Conservation (phyloP, 2,797 vertebrate genomes). For the Pseudomugil tenellus region DNA sequence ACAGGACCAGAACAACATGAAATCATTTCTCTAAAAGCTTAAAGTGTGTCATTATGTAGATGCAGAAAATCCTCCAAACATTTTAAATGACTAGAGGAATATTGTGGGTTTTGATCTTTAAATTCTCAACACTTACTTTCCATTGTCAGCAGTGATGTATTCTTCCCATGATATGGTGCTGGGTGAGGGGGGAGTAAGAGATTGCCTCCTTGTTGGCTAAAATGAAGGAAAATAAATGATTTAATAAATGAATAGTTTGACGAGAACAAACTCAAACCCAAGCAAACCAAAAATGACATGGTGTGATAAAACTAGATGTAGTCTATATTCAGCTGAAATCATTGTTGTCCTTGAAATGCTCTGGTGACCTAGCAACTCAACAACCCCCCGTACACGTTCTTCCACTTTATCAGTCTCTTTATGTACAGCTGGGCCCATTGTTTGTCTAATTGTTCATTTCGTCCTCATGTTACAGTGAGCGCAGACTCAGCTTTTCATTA, state of each 20-base stretch:
- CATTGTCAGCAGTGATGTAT: constrained; percentile 94
- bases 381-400: not conserved
- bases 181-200: constrained; percentile 90
- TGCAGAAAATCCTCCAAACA: not conserved
- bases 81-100: not conserved
- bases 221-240: constrained; percentile 4
- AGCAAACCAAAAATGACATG: not conserved
- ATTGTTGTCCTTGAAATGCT: not conserved
- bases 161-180: constrained; percentile 98
- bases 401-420: not conserved
- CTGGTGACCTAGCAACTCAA: not conserved
- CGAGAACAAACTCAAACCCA: not conserved
- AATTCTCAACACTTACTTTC: constrained; percentile 82
- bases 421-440: not conserved
- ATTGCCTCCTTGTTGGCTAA: constrained; percentile 92
- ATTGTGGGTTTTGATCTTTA: not conserved
- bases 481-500: not conserved
- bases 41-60: not conserved
- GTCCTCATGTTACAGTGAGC: not conserved
- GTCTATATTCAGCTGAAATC: not conserved
- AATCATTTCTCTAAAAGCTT: not conserved
- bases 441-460: not conserved
- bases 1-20: constrained; percentile 11
- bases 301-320: not conserved
- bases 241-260: not conserved